phyloP scores from a whole-genome alignment of 2,888 invertebrate species.

The Oxystoma pomonae region DNA sequence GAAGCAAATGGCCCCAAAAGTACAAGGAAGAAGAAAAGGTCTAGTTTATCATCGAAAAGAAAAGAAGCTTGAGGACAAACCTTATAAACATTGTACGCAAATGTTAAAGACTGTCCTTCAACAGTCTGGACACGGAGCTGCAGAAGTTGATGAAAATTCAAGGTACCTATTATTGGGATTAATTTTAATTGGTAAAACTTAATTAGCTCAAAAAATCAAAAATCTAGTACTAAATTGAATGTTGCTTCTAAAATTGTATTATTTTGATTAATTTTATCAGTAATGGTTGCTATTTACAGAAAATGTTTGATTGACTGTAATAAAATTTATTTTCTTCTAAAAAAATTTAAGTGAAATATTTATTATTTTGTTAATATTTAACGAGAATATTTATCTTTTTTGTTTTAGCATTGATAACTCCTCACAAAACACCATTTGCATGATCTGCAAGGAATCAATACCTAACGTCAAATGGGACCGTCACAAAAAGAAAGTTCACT shows the following conservation, averaged over 20 bases:
- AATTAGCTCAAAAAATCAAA: too few species aligned
- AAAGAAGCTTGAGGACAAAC: neutral
- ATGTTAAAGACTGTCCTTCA: neutral
- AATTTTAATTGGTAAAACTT: too few species aligned
- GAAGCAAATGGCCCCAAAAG: neutral
- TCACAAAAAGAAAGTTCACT: slow-evolving; percentile 54
- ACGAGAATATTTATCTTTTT: neutral
- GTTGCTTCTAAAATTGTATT: too few species aligned
- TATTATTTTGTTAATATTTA: too few species aligned
- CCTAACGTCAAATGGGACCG: slow-evolving; percentile 46
- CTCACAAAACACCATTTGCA: slow-evolving; percentile 40
- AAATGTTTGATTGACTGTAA: too few species aligned
- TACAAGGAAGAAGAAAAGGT: neutral
- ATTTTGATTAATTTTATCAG: too few species aligned
- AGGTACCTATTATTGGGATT: too few species aligned
- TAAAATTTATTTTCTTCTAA: too few species aligned
- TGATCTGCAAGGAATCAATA: slow-evolving; percentile 48
- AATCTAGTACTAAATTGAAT: too few species aligned
- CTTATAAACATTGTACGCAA: neutral
- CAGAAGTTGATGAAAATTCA: neutral
- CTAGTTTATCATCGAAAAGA: neutral
- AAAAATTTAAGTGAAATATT: too few species aligned
- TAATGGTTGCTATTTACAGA: too few species aligned
- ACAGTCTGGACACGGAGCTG: neutral
- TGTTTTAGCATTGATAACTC: slow-evolving; percentile 1